A percentile compares a stretch with the other conserved stretches of the same genome.
These are phyloP conservation scores for Tenthredo mesomela DNA, from an alignment of 2,888 invertebrate species.

Conservation along the genomic window DNA sequence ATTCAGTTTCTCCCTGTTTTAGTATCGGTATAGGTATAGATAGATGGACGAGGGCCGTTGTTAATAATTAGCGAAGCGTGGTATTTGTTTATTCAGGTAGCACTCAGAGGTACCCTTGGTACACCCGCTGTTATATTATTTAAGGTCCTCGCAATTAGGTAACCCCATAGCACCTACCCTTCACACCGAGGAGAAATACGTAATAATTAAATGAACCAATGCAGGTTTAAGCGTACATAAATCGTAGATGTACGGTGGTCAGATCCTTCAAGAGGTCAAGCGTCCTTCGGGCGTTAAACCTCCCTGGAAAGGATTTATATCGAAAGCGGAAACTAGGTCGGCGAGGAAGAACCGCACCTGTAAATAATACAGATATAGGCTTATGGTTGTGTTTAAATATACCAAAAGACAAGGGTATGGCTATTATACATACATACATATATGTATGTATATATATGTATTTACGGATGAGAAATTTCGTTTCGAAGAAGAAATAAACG, in stretches of 20 bases:
- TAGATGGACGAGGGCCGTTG: constrained; percentile 56
- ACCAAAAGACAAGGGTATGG: constrained; percentile 5
- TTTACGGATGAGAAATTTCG: background rate
- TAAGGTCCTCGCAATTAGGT: constrained; percentile 73
- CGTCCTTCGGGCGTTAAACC: constrained; percentile 15
- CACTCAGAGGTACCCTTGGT: constrained; percentile 70
- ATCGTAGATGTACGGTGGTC: constrained; percentile 14
- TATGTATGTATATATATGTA: background rate
- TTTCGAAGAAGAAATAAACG: background rate
- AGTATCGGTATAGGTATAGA: constrained; percentile 9
- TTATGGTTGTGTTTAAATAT: constrained; percentile 12
- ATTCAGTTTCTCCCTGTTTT: background rate
- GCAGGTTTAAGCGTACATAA: constrained; percentile 51
- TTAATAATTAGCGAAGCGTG: constrained; percentile 72
- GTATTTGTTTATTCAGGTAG: constrained; percentile 76
- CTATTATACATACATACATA: background rate
- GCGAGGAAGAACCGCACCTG: background rate
- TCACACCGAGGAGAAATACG: constrained; percentile 68
- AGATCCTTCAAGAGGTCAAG: constrained; percentile 44
- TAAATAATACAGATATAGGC: background rate
- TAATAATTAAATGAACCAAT: constrained; percentile 74
- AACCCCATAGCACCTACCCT: constrained; percentile 70
- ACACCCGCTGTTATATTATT: constrained; percentile 68
- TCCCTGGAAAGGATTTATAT: constrained; percentile 20
- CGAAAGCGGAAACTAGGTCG: constrained; percentile 23